phyloP scores from a whole-genome alignment of 2,113 vertebrate genomes.

The Callorhinus ursinus region DNA sequence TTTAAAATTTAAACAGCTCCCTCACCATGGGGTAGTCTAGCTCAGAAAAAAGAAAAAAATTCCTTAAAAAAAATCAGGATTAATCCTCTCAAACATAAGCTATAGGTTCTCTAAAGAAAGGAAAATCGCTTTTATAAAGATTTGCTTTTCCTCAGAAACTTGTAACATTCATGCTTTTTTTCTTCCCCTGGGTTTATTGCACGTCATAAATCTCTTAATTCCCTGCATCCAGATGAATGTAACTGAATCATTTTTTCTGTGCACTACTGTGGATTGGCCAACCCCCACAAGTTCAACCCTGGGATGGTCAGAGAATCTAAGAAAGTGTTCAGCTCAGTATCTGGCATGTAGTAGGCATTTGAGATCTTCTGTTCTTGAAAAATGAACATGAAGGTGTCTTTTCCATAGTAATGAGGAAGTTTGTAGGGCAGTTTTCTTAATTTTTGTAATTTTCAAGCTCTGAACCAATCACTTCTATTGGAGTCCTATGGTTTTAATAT shows the following conservation, averaged over 20 bases:
- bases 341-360: neutral
- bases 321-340: neutral
- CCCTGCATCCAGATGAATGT: neutral
- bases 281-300: neutral
- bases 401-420: neutral
- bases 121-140: slow-evolving; percentile 49
- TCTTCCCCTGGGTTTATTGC: neutral
- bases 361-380: neutral
- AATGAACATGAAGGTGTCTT: neutral
- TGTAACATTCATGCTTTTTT: neutral
- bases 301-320: neutral
- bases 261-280: neutral
- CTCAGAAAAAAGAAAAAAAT: neutral
- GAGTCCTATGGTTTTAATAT: neutral
- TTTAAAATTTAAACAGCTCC: slow-evolving; percentile 68
- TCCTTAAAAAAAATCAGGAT: slow-evolving; percentile 36
- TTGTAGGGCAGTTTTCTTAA: neutral
- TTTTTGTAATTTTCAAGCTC: neutral
- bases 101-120: slow-evolving; percentile 27
- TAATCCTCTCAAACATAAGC: slow-evolving; percentile 64
- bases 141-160: neutral
- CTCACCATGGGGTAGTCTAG: neutral
- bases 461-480: neutral
- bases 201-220: slow-evolving; percentile 47
- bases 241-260: neutral